A percentile compares a stretch with the other conserved stretches of the same genome.
phyloP scores from a whole-genome alignment of 1,140 invertebrate genomes.

The Brachionus asplanchnoidis region DNA sequence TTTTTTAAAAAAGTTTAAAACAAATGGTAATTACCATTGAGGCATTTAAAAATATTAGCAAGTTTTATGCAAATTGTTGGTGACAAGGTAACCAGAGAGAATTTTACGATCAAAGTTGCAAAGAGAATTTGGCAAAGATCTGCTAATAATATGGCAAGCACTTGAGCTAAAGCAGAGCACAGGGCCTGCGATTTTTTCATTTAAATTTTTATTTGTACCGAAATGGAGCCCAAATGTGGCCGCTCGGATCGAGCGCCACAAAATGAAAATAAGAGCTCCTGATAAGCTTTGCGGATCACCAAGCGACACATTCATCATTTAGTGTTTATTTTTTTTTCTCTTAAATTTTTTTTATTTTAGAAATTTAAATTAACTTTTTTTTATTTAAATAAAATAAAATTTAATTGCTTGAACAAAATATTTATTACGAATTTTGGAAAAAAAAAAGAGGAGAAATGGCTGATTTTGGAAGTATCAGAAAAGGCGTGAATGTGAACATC shows the following conservation, averaged over 20 bases:
- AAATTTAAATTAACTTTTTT: not conserved
- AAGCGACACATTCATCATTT: not conserved
- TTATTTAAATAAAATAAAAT: not conserved
- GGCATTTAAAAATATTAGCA: too few species aligned
- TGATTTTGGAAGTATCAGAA: conserved; percentile 46
- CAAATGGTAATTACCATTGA: too few species aligned
- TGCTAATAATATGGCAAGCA: not conserved
- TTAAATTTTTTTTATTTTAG: not conserved
- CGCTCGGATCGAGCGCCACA: not conserved
- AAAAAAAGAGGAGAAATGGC: not conserved
- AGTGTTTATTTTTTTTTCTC: not conserved
- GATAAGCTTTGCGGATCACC: too few species aligned
- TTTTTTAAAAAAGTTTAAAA: too few species aligned
- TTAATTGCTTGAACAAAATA: not conserved
- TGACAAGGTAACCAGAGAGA: too few species aligned
- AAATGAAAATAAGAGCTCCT: not conserved
- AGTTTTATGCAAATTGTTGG: too few species aligned
- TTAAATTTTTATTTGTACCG: not conserved
- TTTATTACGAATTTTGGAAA: not conserved
- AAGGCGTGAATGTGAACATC: conserved; percentile 80
- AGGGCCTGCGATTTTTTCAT: not conserved
- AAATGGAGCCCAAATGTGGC: not conserved
- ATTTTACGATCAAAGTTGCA: too few species aligned
- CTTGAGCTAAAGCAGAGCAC: not conserved
- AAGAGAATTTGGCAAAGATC: too few species aligned